Base-by-base conservation (phyloP, 2,113 vertebrate genomes). In the Ameiurus melas region DNA sequence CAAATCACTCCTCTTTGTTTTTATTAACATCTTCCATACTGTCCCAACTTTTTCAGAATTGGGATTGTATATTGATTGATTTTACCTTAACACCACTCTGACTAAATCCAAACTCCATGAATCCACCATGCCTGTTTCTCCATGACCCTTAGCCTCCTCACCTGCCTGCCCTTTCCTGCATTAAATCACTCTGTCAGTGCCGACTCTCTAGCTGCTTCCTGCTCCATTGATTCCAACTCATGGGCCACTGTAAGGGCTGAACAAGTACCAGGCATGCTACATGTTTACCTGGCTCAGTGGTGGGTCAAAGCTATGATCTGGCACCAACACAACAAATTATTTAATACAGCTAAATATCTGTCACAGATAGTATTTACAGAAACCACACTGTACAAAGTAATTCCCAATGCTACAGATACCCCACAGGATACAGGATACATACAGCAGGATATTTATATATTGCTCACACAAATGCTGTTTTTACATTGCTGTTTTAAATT, bases 171-270 rank as follows among this genome's bases (percentile, higher is more conserved):
- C 53, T 22, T 73, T 81, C 17, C 78, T 70, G 22, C 30, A 20
- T 55, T 87, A 87, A 90, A 90, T 85, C 89, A 81, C 75, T 73
- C 20, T 16, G 33, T 36, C 27, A 20, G 30, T 5, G 43, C 6
- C 75, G 53, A 17, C 43, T 27, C 57, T 58, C 22, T 16, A 30
- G 33, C 30, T 68, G 60, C 60, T 84, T 30, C 33, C 55, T 89
- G 89, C 36, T 84, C 60, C 39, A 82, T 20, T 85, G 62, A n/a
- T 55, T 75, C 17, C 43, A 89, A 57, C 57, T 86, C 57, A 73
- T 70, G 60, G 47, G 27, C 16, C 25, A 47, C 39, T 33, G 83
- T 81, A 12, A 60, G 16, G 62, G 60, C 39, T 70, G 73, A 80
- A 58, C 43, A 62, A 79, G 33, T 19, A 12, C n/a, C 53, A 85